phyloP scores from a whole-genome alignment of 2,888 invertebrate genomes.

The Homarus gammarus region DNA sequence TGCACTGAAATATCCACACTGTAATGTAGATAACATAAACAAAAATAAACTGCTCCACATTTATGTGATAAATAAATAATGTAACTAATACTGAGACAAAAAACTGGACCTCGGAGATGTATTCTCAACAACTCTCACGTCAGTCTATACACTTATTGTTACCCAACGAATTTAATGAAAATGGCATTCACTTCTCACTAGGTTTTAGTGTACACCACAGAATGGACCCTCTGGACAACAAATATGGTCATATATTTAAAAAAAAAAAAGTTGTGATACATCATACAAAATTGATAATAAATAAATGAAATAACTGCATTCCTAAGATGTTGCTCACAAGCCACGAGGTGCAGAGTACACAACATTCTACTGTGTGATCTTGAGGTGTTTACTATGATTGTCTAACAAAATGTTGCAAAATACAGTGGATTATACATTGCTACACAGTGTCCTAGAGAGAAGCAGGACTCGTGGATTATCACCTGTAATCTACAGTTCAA shows the following conservation, averaged over 20 bases:
- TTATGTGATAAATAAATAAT: neutral
- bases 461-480: neutral
- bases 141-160: neutral
- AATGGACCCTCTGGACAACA: neutral
- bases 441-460: neutral
- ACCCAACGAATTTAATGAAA: neutral
- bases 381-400: neutral
- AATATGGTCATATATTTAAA: neutral
- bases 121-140: neutral
- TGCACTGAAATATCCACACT: neutral
- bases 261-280: neutral
- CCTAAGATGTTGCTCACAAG: neutral
- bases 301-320: neutral
- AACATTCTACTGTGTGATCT: neutral
- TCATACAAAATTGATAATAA: neutral
- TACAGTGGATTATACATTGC: neutral
- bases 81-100: constrained; percentile 4
- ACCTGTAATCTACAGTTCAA: neutral
- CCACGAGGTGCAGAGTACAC: neutral
- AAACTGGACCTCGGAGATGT: neutral
- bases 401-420: neutral
- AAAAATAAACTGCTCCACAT: neutral
- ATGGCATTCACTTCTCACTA: neutral
- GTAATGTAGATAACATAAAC: neutral
- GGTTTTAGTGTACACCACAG: neutral